These are phyloP conservation scores for Arvicanthis niloticus DNA, from an alignment of 2,113 vertebrate species.

Conservation along the genomic window DNA sequence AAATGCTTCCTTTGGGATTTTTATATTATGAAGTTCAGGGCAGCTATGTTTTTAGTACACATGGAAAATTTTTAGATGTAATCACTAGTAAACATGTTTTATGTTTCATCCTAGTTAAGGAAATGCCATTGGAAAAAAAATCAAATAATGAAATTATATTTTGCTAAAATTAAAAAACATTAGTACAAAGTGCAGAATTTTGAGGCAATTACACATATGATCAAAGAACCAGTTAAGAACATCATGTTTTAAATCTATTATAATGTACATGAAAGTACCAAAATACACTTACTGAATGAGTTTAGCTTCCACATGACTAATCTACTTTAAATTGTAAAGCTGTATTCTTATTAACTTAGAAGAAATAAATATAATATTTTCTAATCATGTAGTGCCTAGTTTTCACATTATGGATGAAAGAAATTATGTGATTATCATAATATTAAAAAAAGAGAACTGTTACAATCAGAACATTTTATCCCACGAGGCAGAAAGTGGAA, in stretches of 20 bases:
- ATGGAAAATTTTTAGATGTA: constrained; percentile 64
- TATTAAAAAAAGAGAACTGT: neutral
- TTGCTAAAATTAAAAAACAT: constrained; percentile 54
- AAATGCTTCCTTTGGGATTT: constrained; percentile 72
- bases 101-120: constrained; percentile 32
- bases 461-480: neutral
- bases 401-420: neutral
- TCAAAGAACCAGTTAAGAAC: neutral
- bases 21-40: constrained; percentile 51
- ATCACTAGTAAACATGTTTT: constrained; percentile 54
- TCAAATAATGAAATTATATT: constrained; percentile 61
- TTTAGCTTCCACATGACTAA: neutral
- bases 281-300: constrained; percentile 26
- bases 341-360: neutral
- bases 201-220: constrained; percentile 17
- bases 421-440: neutral
- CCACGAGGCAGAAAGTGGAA: neutral
- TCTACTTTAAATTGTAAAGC: neutral
- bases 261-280: neutral
- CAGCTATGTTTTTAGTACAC: constrained; percentile 50
- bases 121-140: constrained; percentile 36
- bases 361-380: neutral
- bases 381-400: neutral
- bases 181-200: constrained; percentile 49
- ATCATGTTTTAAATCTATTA: neutral